A percentile compares a stretch with the other conserved stretches of the same genome.
These are phyloP conservation scores for Empis livida DNA, from an alignment of 2,888 invertebrate genomes.

Conservation along the genomic window DNA sequence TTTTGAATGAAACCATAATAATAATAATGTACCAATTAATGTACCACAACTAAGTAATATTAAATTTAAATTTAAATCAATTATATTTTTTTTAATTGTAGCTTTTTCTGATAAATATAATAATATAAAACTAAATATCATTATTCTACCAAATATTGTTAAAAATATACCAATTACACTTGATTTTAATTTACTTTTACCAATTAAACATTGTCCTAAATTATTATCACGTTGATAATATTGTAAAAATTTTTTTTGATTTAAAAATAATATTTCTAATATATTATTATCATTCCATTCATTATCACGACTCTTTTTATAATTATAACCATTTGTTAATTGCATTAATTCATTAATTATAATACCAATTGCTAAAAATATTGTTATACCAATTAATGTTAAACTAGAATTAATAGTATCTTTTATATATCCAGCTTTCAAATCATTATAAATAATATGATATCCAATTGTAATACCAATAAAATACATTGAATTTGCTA, in stretches of 20 bases:
- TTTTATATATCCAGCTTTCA: slow-evolving; percentile 2
- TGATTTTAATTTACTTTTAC: neutral
- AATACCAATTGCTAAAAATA: slow-evolving; percentile 15
- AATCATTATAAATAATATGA: slow-evolving; percentile 20
- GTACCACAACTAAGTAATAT: neutral
- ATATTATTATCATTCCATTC: slow-evolving; percentile 7
- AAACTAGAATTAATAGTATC: slow-evolving; percentile 20
- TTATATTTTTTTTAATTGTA: too few relatives aligned
- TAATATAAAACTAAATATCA: neutral
- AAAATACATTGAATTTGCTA: slow-evolving; percentile 20
- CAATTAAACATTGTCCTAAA: neutral
- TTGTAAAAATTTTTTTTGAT: neutral
- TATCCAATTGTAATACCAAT: slow-evolving; percentile 21
- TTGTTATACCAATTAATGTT: slow-evolving; percentile 17
- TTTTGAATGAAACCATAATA: slow-evolving; percentile 22
- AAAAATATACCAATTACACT: neutral
- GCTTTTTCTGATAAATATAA: neutral
- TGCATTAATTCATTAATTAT: slow-evolving; percentile 24
- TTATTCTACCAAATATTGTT: neutral
- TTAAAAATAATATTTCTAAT: neutral
- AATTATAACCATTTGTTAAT: slow-evolving; percentile 19
- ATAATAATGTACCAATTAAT: neutral
- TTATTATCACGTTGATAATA: neutral
- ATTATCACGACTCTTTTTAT: slow-evolving; percentile 23
- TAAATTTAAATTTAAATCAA: neutral